Conservation (phyloP, 2,888 invertebrate genomes). For the Chymomyza caudatula region DNA sequence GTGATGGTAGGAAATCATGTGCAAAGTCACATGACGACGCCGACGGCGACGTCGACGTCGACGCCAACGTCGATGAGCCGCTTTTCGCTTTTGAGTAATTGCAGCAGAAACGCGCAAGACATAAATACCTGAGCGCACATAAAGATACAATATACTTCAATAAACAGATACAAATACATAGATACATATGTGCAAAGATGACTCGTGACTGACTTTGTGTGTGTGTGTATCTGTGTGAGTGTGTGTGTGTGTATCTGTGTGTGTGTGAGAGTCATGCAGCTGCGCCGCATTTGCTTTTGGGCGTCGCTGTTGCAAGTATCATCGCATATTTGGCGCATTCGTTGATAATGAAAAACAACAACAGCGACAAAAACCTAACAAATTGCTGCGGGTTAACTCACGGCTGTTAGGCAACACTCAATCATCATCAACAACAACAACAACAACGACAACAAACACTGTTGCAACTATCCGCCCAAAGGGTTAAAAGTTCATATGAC, state of each 20-base stretch:
- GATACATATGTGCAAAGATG: slow-evolving; percentile 42
- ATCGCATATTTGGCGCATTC: slow-evolving; percentile 52
- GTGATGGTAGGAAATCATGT: slow-evolving; percentile 71
- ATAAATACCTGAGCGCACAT: background rate
- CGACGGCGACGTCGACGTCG: slow-evolving; percentile 35
- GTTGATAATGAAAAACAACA: slow-evolving; percentile 66
- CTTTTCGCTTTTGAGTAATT: slow-evolving; percentile 55
- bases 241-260: slow-evolving; percentile 9
- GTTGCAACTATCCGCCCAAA: background rate
- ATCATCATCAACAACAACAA: background rate
- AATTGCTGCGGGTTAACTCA: background rate
- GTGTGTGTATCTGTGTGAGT: slow-evolving; percentile 9
- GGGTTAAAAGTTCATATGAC: background rate
- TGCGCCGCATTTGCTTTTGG: slow-evolving; percentile 6
- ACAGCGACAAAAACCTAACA: background rate
- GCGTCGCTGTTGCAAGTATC: slow-evolving; percentile 46
- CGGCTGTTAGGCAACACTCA: slow-evolving; percentile 5
- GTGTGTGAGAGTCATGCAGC: slow-evolving; percentile 33
- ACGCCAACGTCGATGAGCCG: background rate
- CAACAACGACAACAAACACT: background rate
- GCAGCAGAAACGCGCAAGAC: slow-evolving; percentile 41
- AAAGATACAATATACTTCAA: background rate
- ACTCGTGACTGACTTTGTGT: slow-evolving; percentile 11
- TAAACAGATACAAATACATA: slow-evolving; percentile 39
- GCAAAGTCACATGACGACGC: slow-evolving; percentile 66